phyloP scores from a whole-genome alignment of 1,140 invertebrate species.

The Portunus trituberculatus region DNA sequence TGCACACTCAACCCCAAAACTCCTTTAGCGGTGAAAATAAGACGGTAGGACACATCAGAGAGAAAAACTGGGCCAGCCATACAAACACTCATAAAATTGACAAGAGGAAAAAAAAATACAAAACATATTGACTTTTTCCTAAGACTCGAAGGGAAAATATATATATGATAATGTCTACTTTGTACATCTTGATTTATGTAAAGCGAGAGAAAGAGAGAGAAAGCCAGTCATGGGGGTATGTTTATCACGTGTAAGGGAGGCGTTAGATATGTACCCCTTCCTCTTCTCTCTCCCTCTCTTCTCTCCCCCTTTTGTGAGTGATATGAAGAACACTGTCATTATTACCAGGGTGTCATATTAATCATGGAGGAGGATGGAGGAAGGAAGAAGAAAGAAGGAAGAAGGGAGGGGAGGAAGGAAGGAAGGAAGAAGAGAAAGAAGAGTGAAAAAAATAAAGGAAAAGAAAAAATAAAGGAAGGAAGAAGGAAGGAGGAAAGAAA shows the following conservation, averaged over 20 bases:
- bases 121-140: background rate
- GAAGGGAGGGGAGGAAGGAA: background rate
- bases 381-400: background rate
- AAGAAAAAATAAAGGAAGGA: background rate
- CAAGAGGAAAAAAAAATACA: background rate
- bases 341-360: too few species aligned
- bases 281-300: too few species aligned
- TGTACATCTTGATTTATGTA: background rate
- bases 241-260: too few species aligned
- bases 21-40: background rate
- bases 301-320: too few species aligned
- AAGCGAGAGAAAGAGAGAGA: background rate
- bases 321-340: too few species aligned
- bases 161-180: conserved; percentile 4
- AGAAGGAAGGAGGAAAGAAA: background rate
- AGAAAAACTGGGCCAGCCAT: background rate
- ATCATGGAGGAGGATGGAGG: background rate
- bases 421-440: background rate
- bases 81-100: background rate
- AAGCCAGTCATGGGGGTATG: too few species aligned
- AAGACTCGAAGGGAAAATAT: background rate
- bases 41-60: background rate
- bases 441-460: background rate
- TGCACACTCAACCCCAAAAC: background rate
- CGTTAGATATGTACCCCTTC: too few species aligned